phyloP scores from a whole-genome alignment of 2,113 vertebrate genomes.

The Neodon shergylaensis region DNA sequence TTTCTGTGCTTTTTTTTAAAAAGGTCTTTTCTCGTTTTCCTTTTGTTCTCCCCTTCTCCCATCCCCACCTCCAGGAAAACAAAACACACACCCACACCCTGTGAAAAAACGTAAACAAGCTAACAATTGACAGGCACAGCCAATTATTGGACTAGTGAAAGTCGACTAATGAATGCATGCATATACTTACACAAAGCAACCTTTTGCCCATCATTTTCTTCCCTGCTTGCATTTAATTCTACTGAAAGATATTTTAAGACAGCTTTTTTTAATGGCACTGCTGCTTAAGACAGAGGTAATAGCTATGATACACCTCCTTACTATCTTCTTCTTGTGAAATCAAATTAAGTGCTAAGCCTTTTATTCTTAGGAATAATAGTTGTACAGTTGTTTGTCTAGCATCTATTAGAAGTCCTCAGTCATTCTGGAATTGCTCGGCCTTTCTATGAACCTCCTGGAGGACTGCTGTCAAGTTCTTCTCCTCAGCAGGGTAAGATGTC shows the following conservation, averaged over 20 bases:
- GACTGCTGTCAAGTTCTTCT: background rate
- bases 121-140: background rate
- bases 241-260: background rate
- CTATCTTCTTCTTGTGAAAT: background rate
- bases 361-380: conserved; percentile 3
- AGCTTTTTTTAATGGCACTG: background rate
- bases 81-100: background rate
- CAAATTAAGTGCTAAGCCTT: conserved; percentile 3
- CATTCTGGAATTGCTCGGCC: background rate
- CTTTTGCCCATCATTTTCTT: background rate
- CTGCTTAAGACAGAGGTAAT: background rate
- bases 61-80: background rate
- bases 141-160: conserved; percentile 13
- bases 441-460: background rate
- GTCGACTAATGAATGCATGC: background rate
- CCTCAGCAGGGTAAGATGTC: background rate
- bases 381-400: background rate
- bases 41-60: background rate
- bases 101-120: background rate
- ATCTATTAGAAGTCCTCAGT: conserved; percentile 19
- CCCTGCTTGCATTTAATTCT: background rate
- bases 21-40: background rate
- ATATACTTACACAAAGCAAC: conserved; percentile 16
- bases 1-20: background rate
- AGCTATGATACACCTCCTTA: background rate